phyloP scores from a whole-genome alignment of 2,888 invertebrate genomes.

The Parnassius glacialis region DNA sequence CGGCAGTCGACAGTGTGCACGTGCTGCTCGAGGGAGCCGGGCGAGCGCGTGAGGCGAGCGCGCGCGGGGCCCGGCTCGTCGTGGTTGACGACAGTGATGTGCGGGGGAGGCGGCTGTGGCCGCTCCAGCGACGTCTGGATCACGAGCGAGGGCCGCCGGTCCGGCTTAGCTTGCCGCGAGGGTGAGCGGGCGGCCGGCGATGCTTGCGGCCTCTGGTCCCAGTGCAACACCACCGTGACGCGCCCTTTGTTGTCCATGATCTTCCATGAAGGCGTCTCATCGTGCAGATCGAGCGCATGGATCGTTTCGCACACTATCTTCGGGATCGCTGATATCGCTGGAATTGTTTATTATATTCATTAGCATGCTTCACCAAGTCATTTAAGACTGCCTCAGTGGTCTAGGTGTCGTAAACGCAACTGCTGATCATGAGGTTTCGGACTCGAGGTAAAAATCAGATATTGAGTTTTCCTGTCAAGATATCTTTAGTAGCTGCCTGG shows the following conservation, averaged over 20 bases:
- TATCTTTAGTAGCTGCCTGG: too few relatives aligned
- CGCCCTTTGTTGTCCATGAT: constrained; percentile 99
- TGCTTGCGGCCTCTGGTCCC: constrained; percentile 93
- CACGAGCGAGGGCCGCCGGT: constrained; percentile 85
- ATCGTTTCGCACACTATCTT: constrained; percentile 98
- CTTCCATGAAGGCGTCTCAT: constrained; percentile 98
- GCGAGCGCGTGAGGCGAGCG: constrained; percentile 85
- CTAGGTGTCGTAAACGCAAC: too few relatives aligned
- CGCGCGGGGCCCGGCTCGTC: constrained; percentile 90
- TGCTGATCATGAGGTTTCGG: too few relatives aligned
- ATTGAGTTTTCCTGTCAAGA: too few relatives aligned
- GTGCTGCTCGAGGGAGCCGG: constrained; percentile 84
- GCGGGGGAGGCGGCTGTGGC: constrained; percentile 86
- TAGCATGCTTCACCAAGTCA: neutral
- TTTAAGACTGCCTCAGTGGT: too few relatives aligned
- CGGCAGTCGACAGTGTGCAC: constrained; percentile 87
- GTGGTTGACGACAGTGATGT: constrained; percentile 97
- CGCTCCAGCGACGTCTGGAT: constrained; percentile 89
- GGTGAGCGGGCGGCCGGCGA: constrained; percentile 81
- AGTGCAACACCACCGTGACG: constrained; percentile 97
- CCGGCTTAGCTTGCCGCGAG: constrained; percentile 74
- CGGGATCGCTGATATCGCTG: constrained; percentile 97
- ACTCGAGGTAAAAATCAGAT: too few relatives aligned
- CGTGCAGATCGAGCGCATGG: constrained; percentile 95
- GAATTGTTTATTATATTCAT: constrained; percentile 37